Base-by-base conservation (phyloP, 2,888 invertebrate genomes). In the Drosophila setosimentum region DNA sequence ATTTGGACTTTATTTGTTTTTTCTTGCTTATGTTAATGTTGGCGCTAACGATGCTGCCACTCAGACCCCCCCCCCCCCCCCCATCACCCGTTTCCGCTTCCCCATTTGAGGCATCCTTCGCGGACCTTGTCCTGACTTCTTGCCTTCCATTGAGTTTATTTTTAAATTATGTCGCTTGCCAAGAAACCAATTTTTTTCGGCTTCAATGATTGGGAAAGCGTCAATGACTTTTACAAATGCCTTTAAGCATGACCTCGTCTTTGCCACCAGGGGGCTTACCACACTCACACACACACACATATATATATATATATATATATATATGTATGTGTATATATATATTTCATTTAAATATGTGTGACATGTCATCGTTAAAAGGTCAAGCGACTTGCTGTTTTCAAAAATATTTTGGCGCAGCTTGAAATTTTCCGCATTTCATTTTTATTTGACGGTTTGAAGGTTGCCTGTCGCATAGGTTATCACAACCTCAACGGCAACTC, bases 151-250 rank as follows among this genome's bases (percentile, higher is more conserved):
- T 51, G n/a, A 30, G 76, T 69, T 80, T 76, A 64, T 68, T 81
- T 71, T 83, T 66, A 84, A 81, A 87, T 78, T 68, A 81, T 84
- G 71, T 65, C 78, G 70, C 59, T 67, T 73, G 78, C 53, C 75
- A 74, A 66, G 53, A 68, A 74, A 68, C 45, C 45, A 45, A 7
- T 45, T 73, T 57, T 64, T 63, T 69, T 58, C 68, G 33, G 29
- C 69, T 74, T 35, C 53, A 58, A 84, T 85, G 88, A 89, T 87
- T 82, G 82, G 78, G 68, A 70, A 69, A 50, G 64, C 70, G 62
- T 54, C 84, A 70, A 80, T 83, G 87, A 84, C 69, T 81, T 64
- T 54, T 40, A 62, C 24, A 78, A 83, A 72, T 69, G 55, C 42
- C 67, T 59, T 21, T 49, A 67, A 55, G 64, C 81, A 5, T 48